These are phyloP conservation scores for Lordiphosa collinella DNA, from an alignment of 1,140 invertebrate species.

Conservation along the genomic window DNA sequence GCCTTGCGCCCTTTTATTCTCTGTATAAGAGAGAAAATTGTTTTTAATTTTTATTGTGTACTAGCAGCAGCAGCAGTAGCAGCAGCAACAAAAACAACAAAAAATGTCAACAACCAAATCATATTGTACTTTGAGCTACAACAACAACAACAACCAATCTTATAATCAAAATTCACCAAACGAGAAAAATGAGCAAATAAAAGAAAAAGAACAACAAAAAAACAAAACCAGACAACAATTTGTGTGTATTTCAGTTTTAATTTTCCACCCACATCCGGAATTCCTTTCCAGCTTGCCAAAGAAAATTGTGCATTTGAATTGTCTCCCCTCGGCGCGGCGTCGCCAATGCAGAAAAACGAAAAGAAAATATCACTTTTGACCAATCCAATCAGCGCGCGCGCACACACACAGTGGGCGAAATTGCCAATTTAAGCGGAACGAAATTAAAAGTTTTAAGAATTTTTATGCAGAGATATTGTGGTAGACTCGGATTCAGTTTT, in stretches of 20 bases:
- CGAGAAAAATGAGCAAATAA: conserved; percentile 71
- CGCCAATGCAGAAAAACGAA: conserved; percentile 7
- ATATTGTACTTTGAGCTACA: conserved; percentile 57
- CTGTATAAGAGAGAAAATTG: neutral
- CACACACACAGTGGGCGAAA: neutral
- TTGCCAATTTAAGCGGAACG: conserved; percentile 10
- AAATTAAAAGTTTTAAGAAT: conserved; percentile 9
- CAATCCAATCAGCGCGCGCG: conserved; percentile 38
- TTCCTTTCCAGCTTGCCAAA: conserved; percentile 60
- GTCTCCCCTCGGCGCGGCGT: conserved; percentile 61
- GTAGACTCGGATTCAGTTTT: no score
- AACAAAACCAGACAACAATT: conserved; percentile 48
- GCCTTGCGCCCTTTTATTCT: conserved; percentile 52
- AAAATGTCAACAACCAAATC: conserved; percentile 30
- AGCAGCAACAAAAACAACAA: conserved; percentile 8
- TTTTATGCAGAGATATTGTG: neutral
- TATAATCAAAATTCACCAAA: conserved; percentile 75
- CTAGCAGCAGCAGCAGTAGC: neutral
- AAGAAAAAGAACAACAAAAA: conserved; percentile 63
- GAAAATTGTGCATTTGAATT: conserved; percentile 66
- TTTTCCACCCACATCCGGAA: conserved; percentile 1
- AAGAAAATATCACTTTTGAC: conserved; percentile 50
- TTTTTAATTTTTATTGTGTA: neutral
- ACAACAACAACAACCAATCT: conserved; percentile 56
- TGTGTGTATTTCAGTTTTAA: conserved; percentile 65